phyloP scores from a whole-genome alignment of 2,888 invertebrate species.

The Augiades crinisus region DNA sequence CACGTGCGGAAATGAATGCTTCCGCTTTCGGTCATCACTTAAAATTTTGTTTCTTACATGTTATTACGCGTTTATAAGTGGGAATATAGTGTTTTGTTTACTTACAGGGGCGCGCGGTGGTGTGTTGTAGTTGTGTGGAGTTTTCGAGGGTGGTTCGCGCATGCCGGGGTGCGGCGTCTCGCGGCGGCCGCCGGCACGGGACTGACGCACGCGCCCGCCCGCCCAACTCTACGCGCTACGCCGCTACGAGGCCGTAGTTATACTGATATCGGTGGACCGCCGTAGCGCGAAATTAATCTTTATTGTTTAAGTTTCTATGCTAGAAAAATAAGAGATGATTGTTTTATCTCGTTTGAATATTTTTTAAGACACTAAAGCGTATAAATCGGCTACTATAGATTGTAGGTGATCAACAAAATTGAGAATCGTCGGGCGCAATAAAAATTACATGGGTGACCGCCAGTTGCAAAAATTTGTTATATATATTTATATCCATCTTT shows the following conservation, averaged over 20 bases:
- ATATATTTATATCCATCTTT: no score
- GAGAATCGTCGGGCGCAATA: no score
- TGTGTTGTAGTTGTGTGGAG: slow-evolving; percentile 46
- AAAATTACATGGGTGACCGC: no score
- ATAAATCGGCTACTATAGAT: no score
- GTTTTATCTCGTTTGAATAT: no score
- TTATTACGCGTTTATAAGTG: background rate
- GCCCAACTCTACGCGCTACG: slow-evolving; percentile 50
- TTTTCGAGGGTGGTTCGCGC: slow-evolving; percentile 46
- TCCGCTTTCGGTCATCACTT: slow-evolving; percentile 37
- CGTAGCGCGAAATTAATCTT: background rate
- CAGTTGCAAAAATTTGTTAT: no score
- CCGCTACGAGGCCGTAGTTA: slow-evolving; percentile 44
- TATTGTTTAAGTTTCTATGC: no score
- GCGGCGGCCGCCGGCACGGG: slow-evolving; percentile 64
- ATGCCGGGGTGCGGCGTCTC: slow-evolving; percentile 66
- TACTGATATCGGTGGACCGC: no score
- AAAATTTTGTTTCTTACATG: background rate
- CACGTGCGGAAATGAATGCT: slow-evolving; percentile 66
- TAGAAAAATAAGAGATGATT: no score
- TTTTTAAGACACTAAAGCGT: no score
- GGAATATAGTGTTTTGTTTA: slow-evolving; percentile 32
- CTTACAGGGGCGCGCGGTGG: slow-evolving; percentile 78
- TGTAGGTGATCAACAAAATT: no score
- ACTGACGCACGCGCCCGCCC: slow-evolving; percentile 67